Evolutionary conservation across 2,797 vertebrate genomes (phyloP).

Genomic region (Iguana delicatissima): DNA sequence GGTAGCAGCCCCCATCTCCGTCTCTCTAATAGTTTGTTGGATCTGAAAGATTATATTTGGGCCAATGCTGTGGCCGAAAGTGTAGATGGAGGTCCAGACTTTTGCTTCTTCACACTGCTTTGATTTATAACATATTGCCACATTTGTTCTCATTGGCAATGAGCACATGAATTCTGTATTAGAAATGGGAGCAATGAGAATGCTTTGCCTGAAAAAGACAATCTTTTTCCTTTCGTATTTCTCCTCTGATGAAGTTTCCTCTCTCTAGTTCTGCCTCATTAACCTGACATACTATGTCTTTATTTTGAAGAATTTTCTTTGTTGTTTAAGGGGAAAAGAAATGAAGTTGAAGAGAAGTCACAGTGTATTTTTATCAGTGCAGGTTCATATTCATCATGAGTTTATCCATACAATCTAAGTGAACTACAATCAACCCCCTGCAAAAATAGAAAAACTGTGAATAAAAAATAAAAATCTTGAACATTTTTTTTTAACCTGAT

Average conservation of each 20-base stretch:
- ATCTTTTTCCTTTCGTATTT: background rate
- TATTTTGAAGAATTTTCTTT: background rate
- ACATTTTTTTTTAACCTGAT: no score
- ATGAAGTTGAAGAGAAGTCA: background rate
- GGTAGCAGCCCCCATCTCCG: no score
- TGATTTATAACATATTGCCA: background rate
- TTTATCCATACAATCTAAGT: background rate
- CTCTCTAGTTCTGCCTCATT: background rate
- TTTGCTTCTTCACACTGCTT: background rate
- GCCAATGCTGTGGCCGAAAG: background rate
- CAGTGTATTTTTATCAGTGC: background rate
- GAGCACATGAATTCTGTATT: background rate
- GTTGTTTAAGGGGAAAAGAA: background rate
- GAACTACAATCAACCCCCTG: background rate
- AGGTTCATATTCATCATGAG: background rate
- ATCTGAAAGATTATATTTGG: background rate
- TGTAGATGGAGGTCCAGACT: background rate
- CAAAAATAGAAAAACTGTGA: no score
- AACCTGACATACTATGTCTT: background rate
- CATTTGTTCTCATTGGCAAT: background rate
- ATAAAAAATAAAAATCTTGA: no score
- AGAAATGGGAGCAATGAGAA: background rate
- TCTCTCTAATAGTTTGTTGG: background rate
- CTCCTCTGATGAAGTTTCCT: background rate
- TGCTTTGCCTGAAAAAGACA: background rate